phyloP scores from a whole-genome alignment of 2,113 vertebrate species.

The Tragelaphus scriptus region DNA sequence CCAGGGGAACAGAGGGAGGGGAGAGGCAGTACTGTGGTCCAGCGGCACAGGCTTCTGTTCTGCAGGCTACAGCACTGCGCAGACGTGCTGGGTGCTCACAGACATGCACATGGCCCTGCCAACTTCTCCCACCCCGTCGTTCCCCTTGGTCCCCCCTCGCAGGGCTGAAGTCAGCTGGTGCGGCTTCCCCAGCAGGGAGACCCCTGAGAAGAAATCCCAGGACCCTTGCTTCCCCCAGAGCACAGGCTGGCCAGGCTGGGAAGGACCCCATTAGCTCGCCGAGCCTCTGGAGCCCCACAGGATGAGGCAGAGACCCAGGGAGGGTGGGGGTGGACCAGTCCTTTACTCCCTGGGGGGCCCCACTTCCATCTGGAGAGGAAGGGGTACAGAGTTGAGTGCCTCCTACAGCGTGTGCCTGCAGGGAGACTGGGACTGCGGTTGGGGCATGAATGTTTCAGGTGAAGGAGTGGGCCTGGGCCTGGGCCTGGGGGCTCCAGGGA shows the following conservation, averaged over 20 bases:
- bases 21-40: accelerated
- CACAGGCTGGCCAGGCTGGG: not conserved
- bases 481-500: not conserved
- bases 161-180: not conserved
- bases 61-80: not conserved
- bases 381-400: accelerated
- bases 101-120: not conserved
- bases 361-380: not conserved
- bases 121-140: not conserved
- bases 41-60: not conserved
- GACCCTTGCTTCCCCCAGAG: not conserved
- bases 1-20: not conserved
- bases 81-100: accelerated
- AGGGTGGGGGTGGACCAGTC: not conserved
- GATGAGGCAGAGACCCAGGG: not conserved
- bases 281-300: not conserved
- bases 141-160: not conserved
- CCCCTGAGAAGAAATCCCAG: not conserved
- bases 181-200: not conserved
- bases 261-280: not conserved
- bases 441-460: not conserved
- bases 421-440: not conserved
- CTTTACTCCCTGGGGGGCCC: not conserved
- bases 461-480: not conserved
- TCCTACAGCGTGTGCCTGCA: not conserved